Conservation (phyloP, 2,888 invertebrate genomes). For the Myopa testacea region DNA sequence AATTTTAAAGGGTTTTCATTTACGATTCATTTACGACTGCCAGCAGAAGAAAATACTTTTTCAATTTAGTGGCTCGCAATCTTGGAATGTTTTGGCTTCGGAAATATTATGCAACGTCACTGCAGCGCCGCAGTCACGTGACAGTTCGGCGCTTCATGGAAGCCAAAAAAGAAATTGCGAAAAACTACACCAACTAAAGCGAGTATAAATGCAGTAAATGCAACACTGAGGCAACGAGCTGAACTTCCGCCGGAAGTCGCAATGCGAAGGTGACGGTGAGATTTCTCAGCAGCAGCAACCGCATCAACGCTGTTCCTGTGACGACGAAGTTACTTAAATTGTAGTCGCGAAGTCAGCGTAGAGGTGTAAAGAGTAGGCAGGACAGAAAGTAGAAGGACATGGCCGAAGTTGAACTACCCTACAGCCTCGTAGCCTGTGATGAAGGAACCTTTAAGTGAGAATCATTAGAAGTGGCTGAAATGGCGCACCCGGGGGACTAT, state of each 20-base stretch:
- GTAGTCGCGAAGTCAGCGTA: too few relatives aligned
- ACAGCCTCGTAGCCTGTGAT: too few relatives aligned
- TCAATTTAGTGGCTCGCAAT: constrained; percentile 13
- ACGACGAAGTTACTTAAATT: too few relatives aligned
- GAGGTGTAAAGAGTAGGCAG: too few relatives aligned
- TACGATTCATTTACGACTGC: neutral
- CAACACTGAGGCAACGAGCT: constrained; percentile 9
- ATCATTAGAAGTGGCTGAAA: too few relatives aligned
- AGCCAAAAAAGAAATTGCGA: constrained; percentile 3
- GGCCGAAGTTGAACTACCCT: too few relatives aligned
- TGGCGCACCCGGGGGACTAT: too few relatives aligned
- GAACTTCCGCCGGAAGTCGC: constrained; percentile 25
- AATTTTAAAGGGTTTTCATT: too few relatives aligned
- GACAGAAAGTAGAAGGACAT: too few relatives aligned
- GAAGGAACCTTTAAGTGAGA: too few relatives aligned
- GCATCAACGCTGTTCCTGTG: neutral
- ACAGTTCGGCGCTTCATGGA: constrained; percentile 26
- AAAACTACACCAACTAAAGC: constrained; percentile 2
- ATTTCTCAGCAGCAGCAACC: constrained; percentile 1
- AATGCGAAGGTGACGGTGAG: constrained; percentile 19
- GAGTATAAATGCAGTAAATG: neutral
- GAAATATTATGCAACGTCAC: constrained; percentile 6
- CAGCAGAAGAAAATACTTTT: constrained; percentile 11
- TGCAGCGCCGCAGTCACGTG: constrained; percentile 25
- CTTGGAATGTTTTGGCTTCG: neutral